Evolutionary conservation across 1,140 invertebrate species (phyloP), one percentile per base, ranked within the genome.

Genomic region (Papilio xuthus): DNA sequence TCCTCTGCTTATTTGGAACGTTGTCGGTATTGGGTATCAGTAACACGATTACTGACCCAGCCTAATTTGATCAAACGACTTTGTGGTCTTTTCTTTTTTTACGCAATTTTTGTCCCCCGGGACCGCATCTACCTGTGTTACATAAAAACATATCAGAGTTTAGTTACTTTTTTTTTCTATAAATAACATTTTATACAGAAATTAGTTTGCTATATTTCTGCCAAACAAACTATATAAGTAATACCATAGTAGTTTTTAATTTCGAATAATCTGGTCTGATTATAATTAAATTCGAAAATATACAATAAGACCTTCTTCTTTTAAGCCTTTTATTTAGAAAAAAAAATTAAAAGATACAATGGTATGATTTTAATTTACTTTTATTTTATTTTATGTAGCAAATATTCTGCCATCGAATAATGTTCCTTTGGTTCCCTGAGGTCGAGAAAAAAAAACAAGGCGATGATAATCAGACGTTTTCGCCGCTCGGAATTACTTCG

Each of bases 41-140:
- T 93, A 93, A 93, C 87, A 88, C 84, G 88, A 93, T 93, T 92
- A 93, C 88, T 92, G 92, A 92, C 89, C 90, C 85, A 83, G 80
- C 84, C 91, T 93, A 93, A 93, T 92, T 92, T 86, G 82, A 92
- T 93, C 89, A 90, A 78, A 60, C 73, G 79, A 76, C 75, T 82
- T 81, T 78, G 82, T 88, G 86, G 85, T 79, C 85, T 85, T 81
- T 79, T 82, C 86, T 88, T 93, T 92, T 90, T 90, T 84, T 78
- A 82, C 81, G 84, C 81, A 78, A 74, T 81, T 69, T 78, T 77
- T 81, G 86, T 85, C 82, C 28, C n/a, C 81, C 81, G 85, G 84
- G 75, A 84, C 37, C 12, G 70, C 32, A 81, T 85, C 81, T 86
- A 88, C 86, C 86, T 90, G 87, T 80, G 76, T 42, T 73, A 20